phyloP scores from a whole-genome alignment of 2,797 vertebrate genomes.

The Onychomys torridus region DNA sequence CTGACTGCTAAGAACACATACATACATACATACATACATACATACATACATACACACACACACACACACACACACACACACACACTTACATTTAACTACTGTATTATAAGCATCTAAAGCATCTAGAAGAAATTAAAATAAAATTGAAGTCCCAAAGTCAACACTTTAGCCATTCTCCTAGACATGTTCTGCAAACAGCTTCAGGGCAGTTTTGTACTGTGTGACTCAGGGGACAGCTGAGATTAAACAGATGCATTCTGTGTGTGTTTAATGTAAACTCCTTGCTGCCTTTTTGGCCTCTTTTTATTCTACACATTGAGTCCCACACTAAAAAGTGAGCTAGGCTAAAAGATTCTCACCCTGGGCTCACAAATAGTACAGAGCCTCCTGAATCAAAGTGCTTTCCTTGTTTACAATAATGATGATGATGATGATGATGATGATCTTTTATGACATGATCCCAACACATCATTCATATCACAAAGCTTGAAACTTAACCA shows the following conservation, averaged over 20 bases:
- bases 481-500: background rate
- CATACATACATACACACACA: no score
- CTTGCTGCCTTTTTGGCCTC: background rate
- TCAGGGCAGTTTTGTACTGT: background rate
- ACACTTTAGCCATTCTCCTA: background rate
- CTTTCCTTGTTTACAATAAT: background rate
- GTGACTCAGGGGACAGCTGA: background rate
- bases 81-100: no score
- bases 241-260: slow-evolving; percentile 2
- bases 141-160: background rate
- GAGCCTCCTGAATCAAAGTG: background rate
- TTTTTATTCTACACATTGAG: background rate
- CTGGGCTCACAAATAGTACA: background rate
- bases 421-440: background rate
- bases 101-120: background rate
- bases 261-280: background rate
- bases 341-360: background rate
- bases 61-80: no score
- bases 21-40: no score
- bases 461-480: background rate
- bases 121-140: background rate
- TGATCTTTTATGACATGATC: background rate
- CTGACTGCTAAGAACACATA: slow-evolving; percentile 25
- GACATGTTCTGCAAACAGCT: background rate
- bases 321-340: background rate